Conservation (phyloP, 2,797 vertebrate species). For the Hoplostethus mediterraneus region DNA sequence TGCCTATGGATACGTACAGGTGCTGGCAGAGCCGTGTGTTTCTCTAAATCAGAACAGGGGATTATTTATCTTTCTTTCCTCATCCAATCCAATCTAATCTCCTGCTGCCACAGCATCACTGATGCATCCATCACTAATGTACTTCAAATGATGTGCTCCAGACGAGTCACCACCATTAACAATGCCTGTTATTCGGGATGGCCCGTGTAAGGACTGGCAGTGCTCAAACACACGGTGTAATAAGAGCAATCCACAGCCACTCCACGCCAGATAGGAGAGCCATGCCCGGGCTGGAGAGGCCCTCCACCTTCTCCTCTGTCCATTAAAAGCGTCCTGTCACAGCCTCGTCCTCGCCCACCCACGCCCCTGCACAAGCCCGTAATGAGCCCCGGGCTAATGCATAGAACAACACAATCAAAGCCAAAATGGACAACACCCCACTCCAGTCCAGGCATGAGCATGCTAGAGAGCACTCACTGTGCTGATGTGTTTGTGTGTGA, state of each 20-base stretch:
- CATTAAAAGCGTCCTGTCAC: conserved; percentile 67
- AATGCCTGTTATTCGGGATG: conserved; percentile 55
- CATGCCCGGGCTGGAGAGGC: conserved; percentile 67
- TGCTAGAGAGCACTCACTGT: conserved; percentile 51
- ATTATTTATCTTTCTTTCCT: background rate
- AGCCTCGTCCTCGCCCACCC: conserved; percentile 64
- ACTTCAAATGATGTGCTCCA: conserved; percentile 50
- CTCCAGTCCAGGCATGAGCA: conserved; percentile 49
- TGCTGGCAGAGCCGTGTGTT: conserved; percentile 9
- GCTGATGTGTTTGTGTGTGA: conserved; percentile 41
- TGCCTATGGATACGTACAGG: background rate
- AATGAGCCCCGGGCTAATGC: conserved; percentile 71
- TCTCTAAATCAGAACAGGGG: background rate
- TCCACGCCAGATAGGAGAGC: conserved; percentile 61
- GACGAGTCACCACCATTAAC: conserved; percentile 35
- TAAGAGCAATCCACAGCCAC: conserved; percentile 71
- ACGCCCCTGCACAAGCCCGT: conserved; percentile 56
- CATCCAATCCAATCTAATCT: conserved; percentile 8
- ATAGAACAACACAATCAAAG: conserved; percentile 78
- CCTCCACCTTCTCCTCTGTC: conserved; percentile 70
- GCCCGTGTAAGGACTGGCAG: conserved; percentile 32
- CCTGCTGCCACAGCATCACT: conserved; percentile 9
- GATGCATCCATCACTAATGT: conserved; percentile 38
- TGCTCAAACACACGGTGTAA: conserved; percentile 56
- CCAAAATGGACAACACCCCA: conserved; percentile 59